Evolutionary conservation across 2,113 vertebrate species (phyloP).

Genomic region (Mesocricetus auratus): DNA sequence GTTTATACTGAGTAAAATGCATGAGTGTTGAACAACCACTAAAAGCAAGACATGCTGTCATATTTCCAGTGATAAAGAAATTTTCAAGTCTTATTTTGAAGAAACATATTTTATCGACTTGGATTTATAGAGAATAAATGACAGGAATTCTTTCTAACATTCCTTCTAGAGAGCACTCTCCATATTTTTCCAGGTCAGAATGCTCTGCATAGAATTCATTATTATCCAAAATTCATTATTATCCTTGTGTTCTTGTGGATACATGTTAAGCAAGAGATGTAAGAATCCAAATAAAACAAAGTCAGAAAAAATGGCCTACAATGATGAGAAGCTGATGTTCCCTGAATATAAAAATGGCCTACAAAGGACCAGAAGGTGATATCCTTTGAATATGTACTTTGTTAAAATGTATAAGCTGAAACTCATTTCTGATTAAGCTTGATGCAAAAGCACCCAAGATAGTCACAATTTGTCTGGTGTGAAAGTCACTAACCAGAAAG

Average conservation of each 20-base stretch:
- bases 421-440: not conserved
- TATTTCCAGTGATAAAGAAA: not conserved
- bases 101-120: not conserved
- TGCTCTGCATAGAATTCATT: not conserved
- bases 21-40: not conserved
- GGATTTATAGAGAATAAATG: not conserved
- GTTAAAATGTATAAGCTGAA: not conserved
- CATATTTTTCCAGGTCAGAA: not conserved
- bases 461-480: not conserved
- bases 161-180: not conserved
- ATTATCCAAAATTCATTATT: not conserved
- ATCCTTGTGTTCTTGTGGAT: not conserved
- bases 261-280: not conserved
- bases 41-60: not conserved
- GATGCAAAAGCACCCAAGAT: not conserved
- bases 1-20: constrained; percentile 13
- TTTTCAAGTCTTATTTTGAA: not conserved
- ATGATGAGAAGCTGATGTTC: not conserved
- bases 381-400: not conserved
- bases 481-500: not conserved
- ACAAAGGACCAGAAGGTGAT: not conserved
- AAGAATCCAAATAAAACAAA: not conserved
- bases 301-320: not conserved
- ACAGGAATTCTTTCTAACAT: not conserved
- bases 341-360: not conserved